Evolutionary conservation across 2,797 vertebrate genomes (phyloP), one percentile per base, ranked within the genome.

Genomic region (Erpetoichthys calabaricus): DNA sequence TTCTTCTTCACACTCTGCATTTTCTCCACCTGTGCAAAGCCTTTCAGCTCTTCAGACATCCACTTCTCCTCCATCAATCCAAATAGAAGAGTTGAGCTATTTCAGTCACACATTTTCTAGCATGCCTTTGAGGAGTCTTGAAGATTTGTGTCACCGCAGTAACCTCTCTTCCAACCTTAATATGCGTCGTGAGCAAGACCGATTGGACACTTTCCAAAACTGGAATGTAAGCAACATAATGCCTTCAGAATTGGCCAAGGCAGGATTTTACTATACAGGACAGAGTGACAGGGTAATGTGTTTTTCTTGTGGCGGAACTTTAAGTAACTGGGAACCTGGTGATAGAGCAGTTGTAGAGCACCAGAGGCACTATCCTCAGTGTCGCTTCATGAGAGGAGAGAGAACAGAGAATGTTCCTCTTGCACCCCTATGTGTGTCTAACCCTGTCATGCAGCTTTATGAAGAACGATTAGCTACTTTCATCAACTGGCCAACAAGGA

Each of bases 311-410:
- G 92, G 92, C 41, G 94, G 92, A 56, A 92, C 89, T 62, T 76
- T 98, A 45, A 91, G 83, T 78, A 97, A 95, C 74, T 98, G 96
- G 96, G 92, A 96, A 63, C 93, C 94, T 0, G 93, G 97, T 7
- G 96, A 99, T 72, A 82, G 91, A 62, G 91, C 94, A 0, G 59
- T 92, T 46, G 87, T 89, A 1, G 94, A 99, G 67, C 96, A 99
- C 68, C 85, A 88, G 60, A 89, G 91, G 52, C 91, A 98, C 72
- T 99, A 97, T 57, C 96, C 96, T 8, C 86, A 79, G 66, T 99
- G 96, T 62, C 83, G 82, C 3, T 95, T 97, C 66, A 83, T 93
- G 63, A 84, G 90, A 42, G 90, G 83, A 42, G 86, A 87, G 61
- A 63, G 82, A 56, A 74, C 80, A 0, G 85, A 87, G 62, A 87